Conservation (phyloP, 92 coral and sea anemone genomes). For the Phenganax marumi region DNA sequence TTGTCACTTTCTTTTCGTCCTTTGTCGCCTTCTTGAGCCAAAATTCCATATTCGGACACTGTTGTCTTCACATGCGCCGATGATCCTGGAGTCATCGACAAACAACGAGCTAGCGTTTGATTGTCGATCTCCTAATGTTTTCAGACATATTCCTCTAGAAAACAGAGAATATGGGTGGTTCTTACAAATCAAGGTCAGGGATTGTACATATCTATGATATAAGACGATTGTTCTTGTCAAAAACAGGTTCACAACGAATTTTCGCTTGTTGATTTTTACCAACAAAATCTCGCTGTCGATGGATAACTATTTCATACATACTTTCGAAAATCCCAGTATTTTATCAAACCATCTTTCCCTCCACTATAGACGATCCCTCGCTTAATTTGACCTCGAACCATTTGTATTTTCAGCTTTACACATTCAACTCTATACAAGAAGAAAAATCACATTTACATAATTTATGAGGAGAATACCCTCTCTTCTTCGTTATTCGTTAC, state of each 20-base stretch:
- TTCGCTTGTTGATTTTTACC: too few relatives aligned
- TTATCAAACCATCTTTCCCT: slow-evolving; percentile 89
- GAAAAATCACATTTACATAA: neutral
- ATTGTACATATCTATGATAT: too few relatives aligned
- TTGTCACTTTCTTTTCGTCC: slow-evolving; percentile 16
- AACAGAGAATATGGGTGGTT: neutral
- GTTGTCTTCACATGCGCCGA: slow-evolving; percentile 84
- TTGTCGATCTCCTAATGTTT: slow-evolving; percentile 60
- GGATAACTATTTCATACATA: slow-evolving; percentile 31
- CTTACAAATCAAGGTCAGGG: too few relatives aligned
- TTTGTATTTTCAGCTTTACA: slow-evolving; percentile 69
- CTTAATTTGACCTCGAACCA: slow-evolving; percentile 83
- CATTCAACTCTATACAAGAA: slow-evolving; percentile 68
- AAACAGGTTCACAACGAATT: too few relatives aligned
- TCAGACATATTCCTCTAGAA: slow-evolving; percentile 20
- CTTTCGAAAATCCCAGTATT: slow-evolving; percentile 95
- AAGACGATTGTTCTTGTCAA: too few relatives aligned
- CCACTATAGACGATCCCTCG: slow-evolving; percentile 84
- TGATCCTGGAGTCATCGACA: slow-evolving; percentile 79
- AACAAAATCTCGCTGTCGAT: too few relatives aligned
- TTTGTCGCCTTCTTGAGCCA: slow-evolving; percentile 14
- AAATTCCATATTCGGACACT: slow-evolving; percentile 86
- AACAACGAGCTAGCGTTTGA: slow-evolving; percentile 83
- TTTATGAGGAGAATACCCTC: neutral
- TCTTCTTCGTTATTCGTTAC: slow-evolving; percentile 24